Base-by-base conservation (phyloP, 2,888 invertebrate species). In the Acholoe squamosa region DNA sequence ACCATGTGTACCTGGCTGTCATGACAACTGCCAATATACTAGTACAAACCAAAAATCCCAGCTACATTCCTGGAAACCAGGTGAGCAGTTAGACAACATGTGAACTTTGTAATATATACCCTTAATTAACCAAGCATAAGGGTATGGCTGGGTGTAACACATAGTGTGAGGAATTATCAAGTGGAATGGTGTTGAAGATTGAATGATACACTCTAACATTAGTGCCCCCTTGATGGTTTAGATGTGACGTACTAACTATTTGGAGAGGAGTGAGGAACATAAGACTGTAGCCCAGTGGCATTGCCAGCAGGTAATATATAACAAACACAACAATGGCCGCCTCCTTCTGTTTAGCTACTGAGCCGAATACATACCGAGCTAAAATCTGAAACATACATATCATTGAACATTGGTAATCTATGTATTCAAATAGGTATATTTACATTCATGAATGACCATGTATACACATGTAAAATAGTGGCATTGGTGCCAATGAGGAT, bases 231-330 rank as follows among this genome's bases (percentile, higher is more conserved):
- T n/a, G n/a, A 54, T 54, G 12, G 19, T 3, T 19, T 19, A 12
- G 19, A 61, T n/a, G 19, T 3, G 19, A 61, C 61, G 1, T 14
- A 61, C 61, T 19, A 61, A 61, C 5, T 14, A 61, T n/a, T 1
- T 14, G 61, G n/a, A 61, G 61, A 0, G 56, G 61, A 19, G 89
- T 67, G 22, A 89, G 77, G 28, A 91, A 84, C 89, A 91, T 56
- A 43, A 89, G 84, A 22, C 89, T 67, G 31, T 56, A 61, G 61
- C 89, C 89, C 14, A 91, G 77, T 10, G 91, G 91, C 43, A 91
- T 51, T 33, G 91, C 89, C 43, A 91, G 33, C 56, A 91, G 28
- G 43, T 91, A 90, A 67, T 91, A 91, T 31, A n/a, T n/a, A 51
- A 91, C 56, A 52, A 91, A 91, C 16, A 86, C 84, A 12, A 91